These are phyloP conservation scores for Elymnias hypermnestra DNA, from an alignment of 1,140 invertebrate genomes.

Conservation along the genomic window DNA sequence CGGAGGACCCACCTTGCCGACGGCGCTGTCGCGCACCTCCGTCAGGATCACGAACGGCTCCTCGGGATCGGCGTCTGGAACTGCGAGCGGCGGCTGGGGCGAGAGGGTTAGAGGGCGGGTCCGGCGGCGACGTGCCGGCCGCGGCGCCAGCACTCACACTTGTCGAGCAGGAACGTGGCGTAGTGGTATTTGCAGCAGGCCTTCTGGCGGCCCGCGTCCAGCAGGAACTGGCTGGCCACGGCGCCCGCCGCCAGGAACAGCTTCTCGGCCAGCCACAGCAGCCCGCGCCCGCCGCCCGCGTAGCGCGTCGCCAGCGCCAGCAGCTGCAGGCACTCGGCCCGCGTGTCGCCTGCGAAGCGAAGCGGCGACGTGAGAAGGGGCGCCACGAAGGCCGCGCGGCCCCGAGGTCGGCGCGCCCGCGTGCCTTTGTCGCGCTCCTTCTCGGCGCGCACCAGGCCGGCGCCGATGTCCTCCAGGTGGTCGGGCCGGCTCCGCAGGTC, in stretches of 20 bases:
- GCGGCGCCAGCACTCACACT: constrained; percentile 73
- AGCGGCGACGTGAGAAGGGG: too few species aligned
- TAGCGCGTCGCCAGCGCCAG: constrained; percentile 68
- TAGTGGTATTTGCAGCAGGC: constrained; percentile 74
- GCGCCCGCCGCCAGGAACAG: constrained; percentile 69
- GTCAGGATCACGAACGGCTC: constrained; percentile 52
- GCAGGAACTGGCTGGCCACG: constrained; percentile 52
- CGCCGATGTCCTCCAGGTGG: constrained; percentile 63
- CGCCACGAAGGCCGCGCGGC: too few species aligned
- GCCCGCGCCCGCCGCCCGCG: constrained; percentile 68
- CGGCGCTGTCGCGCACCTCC: constrained; percentile 52
- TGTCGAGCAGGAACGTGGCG: constrained; percentile 74
- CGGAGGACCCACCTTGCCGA: constrained; percentile 68
- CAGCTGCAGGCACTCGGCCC: constrained; percentile 58
- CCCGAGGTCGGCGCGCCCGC: too few species aligned
- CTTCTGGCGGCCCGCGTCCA: constrained; percentile 64
- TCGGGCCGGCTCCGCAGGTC: constrained; percentile 61
- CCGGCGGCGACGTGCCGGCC: too few species aligned
- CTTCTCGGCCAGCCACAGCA: constrained; percentile 78
- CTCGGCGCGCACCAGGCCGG: constrained; percentile 63
- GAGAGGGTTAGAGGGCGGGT: too few species aligned
- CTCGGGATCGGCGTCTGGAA: constrained; percentile 53
- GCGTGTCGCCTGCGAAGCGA: constrained; percentile 56
- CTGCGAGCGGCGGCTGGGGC: too few species aligned
- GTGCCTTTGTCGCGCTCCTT: constrained; percentile 44